Percentiles rank a stretch among this genome's conserved stretches.
Evolutionary conservation across 1,140 invertebrate species (phyloP).

Genomic region (Drosophila lini): DNA sequence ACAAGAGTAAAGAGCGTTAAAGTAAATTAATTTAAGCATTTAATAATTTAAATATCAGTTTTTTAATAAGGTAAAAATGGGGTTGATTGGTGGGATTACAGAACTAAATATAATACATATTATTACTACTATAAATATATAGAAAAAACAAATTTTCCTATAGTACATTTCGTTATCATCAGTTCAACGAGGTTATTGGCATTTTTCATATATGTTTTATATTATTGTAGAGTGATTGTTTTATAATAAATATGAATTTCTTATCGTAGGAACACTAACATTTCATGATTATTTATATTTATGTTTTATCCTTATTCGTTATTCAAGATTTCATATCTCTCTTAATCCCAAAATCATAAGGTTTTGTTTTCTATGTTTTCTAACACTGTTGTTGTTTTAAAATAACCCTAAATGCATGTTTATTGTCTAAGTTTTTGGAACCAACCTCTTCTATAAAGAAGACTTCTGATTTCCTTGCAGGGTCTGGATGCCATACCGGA

Average conservation of each 20-base stretch:
- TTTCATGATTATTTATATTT: background rate
- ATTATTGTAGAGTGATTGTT: background rate
- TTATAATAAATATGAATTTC: background rate
- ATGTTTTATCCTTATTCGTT: no score
- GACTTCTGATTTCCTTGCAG: conserved; percentile 79
- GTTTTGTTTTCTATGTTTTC: background rate
- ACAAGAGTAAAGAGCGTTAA: background rate
- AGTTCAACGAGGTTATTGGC: no score
- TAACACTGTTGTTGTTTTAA: background rate
- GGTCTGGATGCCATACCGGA: conserved; percentile 86
- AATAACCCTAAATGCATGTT: conserved; percentile 7
- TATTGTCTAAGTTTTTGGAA: conserved; percentile 1
- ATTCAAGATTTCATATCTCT: background rate
- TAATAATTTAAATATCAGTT: no score
- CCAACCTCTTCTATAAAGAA: conserved; percentile 22
- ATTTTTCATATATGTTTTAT: no score
- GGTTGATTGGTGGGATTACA: no score
- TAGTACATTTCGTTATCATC: background rate
- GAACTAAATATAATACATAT: no score
- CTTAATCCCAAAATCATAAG: background rate
- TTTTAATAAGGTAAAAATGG: background rate
- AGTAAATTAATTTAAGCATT: background rate
- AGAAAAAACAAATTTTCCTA: background rate
- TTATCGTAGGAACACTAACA: background rate
- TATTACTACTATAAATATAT: no score